Percentiles rank a stretch among this genome's conserved stretches.
Evolutionary conservation across 2,113 vertebrate species (phyloP).

Genomic region (Himantopus leucocephalus): DNA sequence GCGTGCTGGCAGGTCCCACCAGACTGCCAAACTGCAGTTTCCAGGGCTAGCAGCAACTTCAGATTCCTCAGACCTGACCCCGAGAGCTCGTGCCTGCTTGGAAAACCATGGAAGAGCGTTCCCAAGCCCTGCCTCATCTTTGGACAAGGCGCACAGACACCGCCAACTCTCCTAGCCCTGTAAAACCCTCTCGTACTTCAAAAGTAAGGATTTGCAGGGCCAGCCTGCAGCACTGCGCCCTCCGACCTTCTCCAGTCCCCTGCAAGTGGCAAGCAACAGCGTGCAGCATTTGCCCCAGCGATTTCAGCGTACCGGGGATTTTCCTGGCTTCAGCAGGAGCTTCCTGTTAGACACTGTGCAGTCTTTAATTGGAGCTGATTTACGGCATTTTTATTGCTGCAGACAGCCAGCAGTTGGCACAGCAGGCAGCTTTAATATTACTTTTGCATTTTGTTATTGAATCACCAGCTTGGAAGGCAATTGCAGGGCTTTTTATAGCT

Average conservation of each 20-base stretch:
- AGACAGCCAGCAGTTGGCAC: slow-evolving; percentile 53
- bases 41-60: background rate
- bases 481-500: background rate
- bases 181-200: background rate
- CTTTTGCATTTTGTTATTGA: slow-evolving; percentile 45
- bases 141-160: background rate
- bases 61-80: background rate
- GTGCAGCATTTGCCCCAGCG: background rate
- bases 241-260: background rate
- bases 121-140: background rate
- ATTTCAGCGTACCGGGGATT: background rate
- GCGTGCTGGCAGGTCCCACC: background rate
- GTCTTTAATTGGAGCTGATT: slow-evolving; percentile 47
- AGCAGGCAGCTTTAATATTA: slow-evolving; percentile 29
- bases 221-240: background rate
- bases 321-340: background rate
- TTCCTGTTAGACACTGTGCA: background rate
- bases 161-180: background rate
- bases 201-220: background rate
- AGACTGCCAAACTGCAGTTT: background rate
- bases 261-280: background rate
- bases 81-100: background rate
- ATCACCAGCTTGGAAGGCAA: slow-evolving; percentile 27
- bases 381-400: slow-evolving; percentile 48
- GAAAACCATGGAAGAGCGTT: background rate